phyloP scores from a whole-genome alignment of 1,140 invertebrate species.

The Glomeris maerens region DNA sequence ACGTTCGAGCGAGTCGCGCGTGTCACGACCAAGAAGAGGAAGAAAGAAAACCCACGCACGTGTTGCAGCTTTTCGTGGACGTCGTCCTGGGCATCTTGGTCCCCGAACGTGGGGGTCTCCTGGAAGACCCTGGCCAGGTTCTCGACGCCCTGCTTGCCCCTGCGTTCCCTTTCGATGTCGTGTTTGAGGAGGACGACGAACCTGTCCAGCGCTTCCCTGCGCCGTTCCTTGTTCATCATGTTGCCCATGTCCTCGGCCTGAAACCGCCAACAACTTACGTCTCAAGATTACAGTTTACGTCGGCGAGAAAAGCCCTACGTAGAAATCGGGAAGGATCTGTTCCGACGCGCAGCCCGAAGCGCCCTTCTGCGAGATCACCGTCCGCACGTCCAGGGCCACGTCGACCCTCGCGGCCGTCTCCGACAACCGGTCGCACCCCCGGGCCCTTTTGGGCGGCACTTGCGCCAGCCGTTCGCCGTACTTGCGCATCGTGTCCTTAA shows the following conservation, averaged over 20 bases:
- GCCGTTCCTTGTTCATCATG: constrained; percentile 77
- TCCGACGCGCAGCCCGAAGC: constrained; percentile 46
- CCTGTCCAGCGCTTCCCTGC: constrained; percentile 63
- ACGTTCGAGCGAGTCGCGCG: too few species aligned
- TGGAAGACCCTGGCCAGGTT: constrained; percentile 80
- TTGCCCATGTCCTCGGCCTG: constrained; percentile 77
- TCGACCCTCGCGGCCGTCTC: constrained; percentile 53
- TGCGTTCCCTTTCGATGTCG: constrained; percentile 68
- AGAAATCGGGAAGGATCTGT: constrained; percentile 81
- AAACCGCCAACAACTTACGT: not conserved
- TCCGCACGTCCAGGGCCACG: constrained; percentile 54
- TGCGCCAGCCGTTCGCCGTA: constrained; percentile 63
- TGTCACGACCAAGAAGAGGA: too few species aligned
- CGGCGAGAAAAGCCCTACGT: constrained; percentile 30
- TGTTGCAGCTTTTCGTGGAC: constrained; percentile 80
- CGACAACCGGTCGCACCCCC: constrained; percentile 42
- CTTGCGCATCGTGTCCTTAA: constrained; percentile 59
- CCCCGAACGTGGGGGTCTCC: constrained; percentile 72
- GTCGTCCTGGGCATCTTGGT: constrained; percentile 80
- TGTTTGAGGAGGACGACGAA: constrained; percentile 64
- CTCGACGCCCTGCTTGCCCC: constrained; percentile 70
- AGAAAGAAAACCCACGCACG: constrained; percentile 46
- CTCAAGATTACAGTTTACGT: not conserved
- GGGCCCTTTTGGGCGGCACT: constrained; percentile 44
- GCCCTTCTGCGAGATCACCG: constrained; percentile 44